These are phyloP conservation scores for Agelastica alni DNA, from an alignment of 2,888 invertebrate genomes.

Conservation along the genomic window DNA sequence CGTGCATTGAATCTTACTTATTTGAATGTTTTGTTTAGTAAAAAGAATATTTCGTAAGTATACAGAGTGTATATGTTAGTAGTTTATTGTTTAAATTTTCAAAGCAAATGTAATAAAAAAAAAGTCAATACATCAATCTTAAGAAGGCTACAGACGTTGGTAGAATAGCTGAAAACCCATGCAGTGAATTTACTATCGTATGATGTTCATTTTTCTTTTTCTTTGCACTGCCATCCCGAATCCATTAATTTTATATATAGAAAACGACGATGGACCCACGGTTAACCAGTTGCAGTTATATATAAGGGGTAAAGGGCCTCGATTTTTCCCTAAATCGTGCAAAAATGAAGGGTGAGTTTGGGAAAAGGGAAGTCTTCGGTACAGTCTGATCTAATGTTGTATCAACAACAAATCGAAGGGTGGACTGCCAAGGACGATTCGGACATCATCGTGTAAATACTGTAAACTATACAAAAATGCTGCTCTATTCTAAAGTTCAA, in stretches of 20 bases:
- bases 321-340: constrained; percentile 53
- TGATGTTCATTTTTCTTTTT: constrained; percentile 20
- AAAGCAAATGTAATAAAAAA: too few relatives aligned
- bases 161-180: background rate
- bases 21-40: too few relatives aligned
- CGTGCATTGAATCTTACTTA: too few relatives aligned
- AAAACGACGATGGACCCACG: constrained; percentile 23
- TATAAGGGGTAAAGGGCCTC: constrained; percentile 44
- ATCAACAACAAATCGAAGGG: constrained; percentile 39
- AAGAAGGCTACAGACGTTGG: background rate
- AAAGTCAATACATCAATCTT: too few relatives aligned
- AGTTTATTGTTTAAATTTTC: too few relatives aligned
- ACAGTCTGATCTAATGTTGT: constrained; percentile 54
- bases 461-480: background rate
- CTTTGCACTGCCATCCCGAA: constrained; percentile 17
- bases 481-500: too few relatives aligned
- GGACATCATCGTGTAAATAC: constrained; percentile 12
- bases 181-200: constrained; percentile 12
- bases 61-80: too few relatives aligned
- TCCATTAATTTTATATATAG: constrained; percentile 26
- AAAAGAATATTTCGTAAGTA: too few relatives aligned
- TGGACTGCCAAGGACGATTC: constrained; percentile 40
- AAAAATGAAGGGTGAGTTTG: constrained; percentile 52
- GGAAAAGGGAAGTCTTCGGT: constrained; percentile 51
- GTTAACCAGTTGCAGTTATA: constrained; percentile 27